A percentile compares a stretch with the other conserved stretches of the same genome.
phyloP scores from a whole-genome alignment of 2,888 invertebrate species.

The Morpho helenor region DNA sequence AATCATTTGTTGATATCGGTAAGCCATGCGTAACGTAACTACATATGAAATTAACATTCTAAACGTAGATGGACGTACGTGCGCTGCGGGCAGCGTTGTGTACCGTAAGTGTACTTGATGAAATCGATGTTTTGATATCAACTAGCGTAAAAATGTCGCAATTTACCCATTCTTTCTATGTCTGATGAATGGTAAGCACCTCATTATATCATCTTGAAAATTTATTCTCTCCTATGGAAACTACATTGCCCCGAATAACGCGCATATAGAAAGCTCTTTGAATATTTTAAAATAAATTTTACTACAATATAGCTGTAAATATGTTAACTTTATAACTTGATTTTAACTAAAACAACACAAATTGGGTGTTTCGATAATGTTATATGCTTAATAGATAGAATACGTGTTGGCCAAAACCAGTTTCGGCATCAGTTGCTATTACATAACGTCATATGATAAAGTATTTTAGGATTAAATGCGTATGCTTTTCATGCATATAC shows the following conservation, averaged over 20 bases:
- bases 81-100: constrained; percentile 55
- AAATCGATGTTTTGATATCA: constrained; percentile 39
- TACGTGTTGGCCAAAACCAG: no score
- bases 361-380: no score
- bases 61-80: constrained; percentile 61
- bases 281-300: constrained; percentile 1
- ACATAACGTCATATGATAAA: no score
- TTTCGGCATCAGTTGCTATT: no score
- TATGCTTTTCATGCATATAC: no score
- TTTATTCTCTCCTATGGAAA: constrained; percentile 19
- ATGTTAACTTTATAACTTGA: no score
- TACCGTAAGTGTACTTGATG: constrained; percentile 30
- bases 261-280: constrained; percentile 3
- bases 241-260: constrained; percentile 15
- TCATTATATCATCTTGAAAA: constrained; percentile 27
- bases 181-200: constrained; percentile 28
- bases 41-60: constrained; percentile 63
- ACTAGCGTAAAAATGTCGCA: constrained; percentile 34
- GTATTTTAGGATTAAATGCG: no score
- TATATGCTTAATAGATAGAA: no score
- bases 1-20: constrained; percentile 52
- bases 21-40: constrained; percentile 49
- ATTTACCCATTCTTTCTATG: constrained; percentile 30
- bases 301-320: not conserved
- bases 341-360: no score